Evolutionary conservation across 2,113 vertebrate genomes (phyloP), one percentile per base, ranked within the genome.

Genomic region (Sigmodon hispidus): DNA sequence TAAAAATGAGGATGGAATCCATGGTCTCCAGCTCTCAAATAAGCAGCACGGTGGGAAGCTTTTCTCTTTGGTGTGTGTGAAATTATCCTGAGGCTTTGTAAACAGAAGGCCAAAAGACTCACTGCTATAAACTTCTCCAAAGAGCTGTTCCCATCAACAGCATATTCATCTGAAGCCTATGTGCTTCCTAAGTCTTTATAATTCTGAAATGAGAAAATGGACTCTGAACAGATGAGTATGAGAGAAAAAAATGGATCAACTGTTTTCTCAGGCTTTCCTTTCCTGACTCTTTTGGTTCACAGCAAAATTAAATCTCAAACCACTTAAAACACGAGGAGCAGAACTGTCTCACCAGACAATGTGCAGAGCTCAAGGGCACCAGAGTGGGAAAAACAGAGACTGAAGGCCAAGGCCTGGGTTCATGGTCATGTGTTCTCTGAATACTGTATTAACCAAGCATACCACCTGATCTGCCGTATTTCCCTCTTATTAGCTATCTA

Each of bases 1-100:
- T 76, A 43, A 92, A 92, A 69, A 87, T 80, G 52, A 89, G 48
- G 87, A 77, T 73, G 69, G 93, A 92, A 83, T 97, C 87, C 15
- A 77, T 73, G 69, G 93, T 92, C 85, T 97, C 87, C 15, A 79
- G 57, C 55, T 95, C 95, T 19, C 80, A 63, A 93, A 93, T 50
- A 91, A 45, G 84, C 31, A 87, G 87, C 7, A 76, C 59, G 26
- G 76, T 93, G 52, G 67, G 34, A 70, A 94, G 43, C 76, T 93
- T 96, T 90, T 89, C 34, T 77, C 91, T 88, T 96, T 90, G 61
- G 61, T 87, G 40, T 91, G 77, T 95, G 83, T 43, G 43, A 73
- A 77, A 88, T 92, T 87, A 92, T n/a, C 61, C 59, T 80, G 67
- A 91, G 48, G 22, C 43, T 85, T 70, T 40, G 29, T 21, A 83